Evolutionary conservation across 2,797 vertebrate species (phyloP).

Genomic region (Poecile montanus): DNA sequence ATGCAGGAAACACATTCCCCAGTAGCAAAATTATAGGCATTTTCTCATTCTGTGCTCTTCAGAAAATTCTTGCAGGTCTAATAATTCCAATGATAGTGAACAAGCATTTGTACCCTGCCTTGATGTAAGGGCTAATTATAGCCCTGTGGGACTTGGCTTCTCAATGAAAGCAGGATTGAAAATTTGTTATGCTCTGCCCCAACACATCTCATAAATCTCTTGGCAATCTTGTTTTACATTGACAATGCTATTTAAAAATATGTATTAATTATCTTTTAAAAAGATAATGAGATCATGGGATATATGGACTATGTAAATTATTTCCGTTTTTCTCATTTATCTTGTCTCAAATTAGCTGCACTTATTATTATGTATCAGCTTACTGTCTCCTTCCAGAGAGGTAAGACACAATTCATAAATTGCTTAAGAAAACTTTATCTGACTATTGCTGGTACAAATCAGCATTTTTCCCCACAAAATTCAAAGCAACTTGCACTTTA

Average conservation of each 20-base stretch:
- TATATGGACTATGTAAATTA: background rate
- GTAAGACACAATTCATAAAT: background rate
- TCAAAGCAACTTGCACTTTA: background rate
- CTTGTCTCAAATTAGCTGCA: constrained; percentile 3
- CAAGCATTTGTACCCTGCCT: background rate
- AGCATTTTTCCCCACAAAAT: background rate
- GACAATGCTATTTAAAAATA: background rate
- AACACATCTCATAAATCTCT: background rate
- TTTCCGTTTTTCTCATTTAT: background rate
- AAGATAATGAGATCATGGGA: background rate
- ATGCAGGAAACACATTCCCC: background rate
- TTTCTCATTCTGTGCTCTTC: constrained; percentile 3
- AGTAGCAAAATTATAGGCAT: background rate
- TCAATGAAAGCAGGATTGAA: background rate
- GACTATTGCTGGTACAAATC: background rate
- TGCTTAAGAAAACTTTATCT: background rate
- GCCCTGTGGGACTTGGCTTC: background rate
- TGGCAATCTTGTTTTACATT: background rate
- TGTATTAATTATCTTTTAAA: background rate
- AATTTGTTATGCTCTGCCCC: background rate
- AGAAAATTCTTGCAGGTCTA: background rate
- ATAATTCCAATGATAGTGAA: background rate
- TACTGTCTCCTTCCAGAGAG: background rate
- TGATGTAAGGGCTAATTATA: background rate
- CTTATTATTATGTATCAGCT: background rate